Percentiles rank a stretch among this genome's conserved stretches.
These are phyloP conservation scores for Bombus waltoni DNA, from an alignment of 1,140 invertebrate species.

Conservation along the genomic window DNA sequence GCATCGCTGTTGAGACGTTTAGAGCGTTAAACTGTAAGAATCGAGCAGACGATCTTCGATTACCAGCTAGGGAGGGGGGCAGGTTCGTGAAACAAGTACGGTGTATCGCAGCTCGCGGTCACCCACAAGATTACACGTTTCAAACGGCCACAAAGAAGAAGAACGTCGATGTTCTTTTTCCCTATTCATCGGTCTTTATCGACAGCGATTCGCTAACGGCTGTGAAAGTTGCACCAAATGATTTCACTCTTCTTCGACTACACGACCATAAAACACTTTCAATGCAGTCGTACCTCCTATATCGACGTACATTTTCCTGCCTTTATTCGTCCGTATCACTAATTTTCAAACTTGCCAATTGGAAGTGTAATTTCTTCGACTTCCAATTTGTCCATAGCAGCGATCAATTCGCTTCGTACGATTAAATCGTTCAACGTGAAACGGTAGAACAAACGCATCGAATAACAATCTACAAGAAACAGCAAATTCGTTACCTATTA, in stretches of 20 bases:
- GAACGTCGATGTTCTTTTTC: neutral
- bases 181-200: constrained; percentile 64
- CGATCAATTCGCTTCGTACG: too few species aligned
- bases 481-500: too few species aligned
- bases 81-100: constrained; percentile 21
- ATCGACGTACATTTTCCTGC: neutral
- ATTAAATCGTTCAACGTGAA: too few species aligned
- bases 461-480: too few species aligned
- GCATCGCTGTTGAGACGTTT: constrained; percentile 2
- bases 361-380: too few species aligned
- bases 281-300: neutral
- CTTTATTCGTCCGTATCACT: neutral
- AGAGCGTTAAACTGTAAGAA: neutral
- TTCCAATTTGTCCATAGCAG: too few species aligned
- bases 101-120: constrained; percentile 59
- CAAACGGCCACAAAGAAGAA: constrained; percentile 37
- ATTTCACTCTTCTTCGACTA: constrained; percentile 17
- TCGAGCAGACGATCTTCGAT: constrained; percentile 59
- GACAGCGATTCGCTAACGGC: constrained; percentile 58
- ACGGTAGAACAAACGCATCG: too few species aligned
- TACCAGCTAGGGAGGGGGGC: constrained; percentile 40
- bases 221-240: constrained; percentile 14
- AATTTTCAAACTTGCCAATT: too few species aligned
- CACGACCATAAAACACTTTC: neutral
- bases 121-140: constrained; percentile 75